A percentile compares a stretch with the other conserved stretches of the same genome.
phyloP scores from a whole-genome alignment of 2,888 invertebrate genomes.

The Lithodes maja region DNA sequence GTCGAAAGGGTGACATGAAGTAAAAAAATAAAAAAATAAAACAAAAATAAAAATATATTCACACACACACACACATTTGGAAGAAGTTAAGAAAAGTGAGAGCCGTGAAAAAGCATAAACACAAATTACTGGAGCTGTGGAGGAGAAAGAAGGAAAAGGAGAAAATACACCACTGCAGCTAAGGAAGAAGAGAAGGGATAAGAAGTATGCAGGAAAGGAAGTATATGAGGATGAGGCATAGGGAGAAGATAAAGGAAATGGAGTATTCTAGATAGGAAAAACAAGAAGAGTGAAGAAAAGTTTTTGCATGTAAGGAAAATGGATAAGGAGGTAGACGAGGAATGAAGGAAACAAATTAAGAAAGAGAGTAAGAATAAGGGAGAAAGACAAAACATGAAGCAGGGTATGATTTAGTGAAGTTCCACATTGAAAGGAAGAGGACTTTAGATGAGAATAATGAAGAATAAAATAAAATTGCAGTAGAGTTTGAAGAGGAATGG shows the following conservation, averaged over 20 bases:
- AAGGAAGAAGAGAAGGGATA: background rate
- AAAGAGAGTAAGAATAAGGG: background rate
- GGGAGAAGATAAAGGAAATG: background rate
- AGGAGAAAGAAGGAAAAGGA: conserved; percentile 1
- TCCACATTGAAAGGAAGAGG: too few species aligned
- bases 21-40: too few species aligned
- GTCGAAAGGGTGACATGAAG: too few species aligned
- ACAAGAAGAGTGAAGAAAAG: background rate
- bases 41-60: too few species aligned
- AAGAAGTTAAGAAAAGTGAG: too few species aligned
- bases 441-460: too few species aligned
- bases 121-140: background rate
- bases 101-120: too few species aligned
- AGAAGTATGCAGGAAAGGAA: background rate
- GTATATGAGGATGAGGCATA: background rate
- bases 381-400: background rate
- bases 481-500: background rate
- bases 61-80: too few species aligned
- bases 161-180: background rate
- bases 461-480: too few species aligned
- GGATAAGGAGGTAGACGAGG: background rate
- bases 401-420: too few species aligned
- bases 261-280: background rate
- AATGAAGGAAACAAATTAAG: background rate
- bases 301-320: background rate